A percentile compares a stretch with the other conserved stretches of the same genome.
phyloP scores from a whole-genome alignment of 2,888 invertebrate genomes.

The Archips xylosteana region DNA sequence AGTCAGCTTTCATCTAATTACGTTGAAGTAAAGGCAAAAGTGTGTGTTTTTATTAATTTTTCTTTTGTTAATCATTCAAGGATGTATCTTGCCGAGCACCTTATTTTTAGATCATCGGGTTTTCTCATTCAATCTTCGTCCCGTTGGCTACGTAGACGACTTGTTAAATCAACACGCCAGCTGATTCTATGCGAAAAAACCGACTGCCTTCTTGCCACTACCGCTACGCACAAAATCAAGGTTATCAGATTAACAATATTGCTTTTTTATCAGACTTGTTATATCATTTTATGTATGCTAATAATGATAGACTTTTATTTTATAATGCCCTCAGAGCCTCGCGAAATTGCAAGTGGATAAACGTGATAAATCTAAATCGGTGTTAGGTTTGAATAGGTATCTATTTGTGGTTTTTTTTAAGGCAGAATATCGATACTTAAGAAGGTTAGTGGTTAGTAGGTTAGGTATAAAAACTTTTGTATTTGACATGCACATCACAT shows the following conservation, averaged over 20 bases:
- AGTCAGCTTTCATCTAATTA: too few species aligned
- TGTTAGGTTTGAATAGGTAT: neutral
- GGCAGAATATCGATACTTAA: too few species aligned
- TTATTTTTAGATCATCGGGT: neutral
- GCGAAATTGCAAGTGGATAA: neutral
- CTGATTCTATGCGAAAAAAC: neutral
- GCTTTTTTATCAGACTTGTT: constrained; percentile 1
- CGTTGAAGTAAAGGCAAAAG: too few species aligned
- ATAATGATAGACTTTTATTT: neutral
- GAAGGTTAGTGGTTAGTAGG: too few species aligned
- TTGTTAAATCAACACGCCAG: constrained; percentile 3
- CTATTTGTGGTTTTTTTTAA: too few species aligned
- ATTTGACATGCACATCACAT: too few species aligned
- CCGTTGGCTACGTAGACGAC: constrained; percentile 2
- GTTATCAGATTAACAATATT: neutral
- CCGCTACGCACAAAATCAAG: neutral
- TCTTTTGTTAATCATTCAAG: neutral
- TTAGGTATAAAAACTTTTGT: too few species aligned
- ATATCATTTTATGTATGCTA: neutral
- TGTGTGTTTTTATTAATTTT: too few species aligned
- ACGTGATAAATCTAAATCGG: neutral
- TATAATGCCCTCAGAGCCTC: neutral
- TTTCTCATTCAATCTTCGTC: neutral
- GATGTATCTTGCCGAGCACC: neutral
- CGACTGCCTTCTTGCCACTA: neutral